Evolutionary conservation across 2,797 vertebrate species (phyloP), one percentile per base, ranked within the genome.

Genomic region (Austrolebias charrua): DNA sequence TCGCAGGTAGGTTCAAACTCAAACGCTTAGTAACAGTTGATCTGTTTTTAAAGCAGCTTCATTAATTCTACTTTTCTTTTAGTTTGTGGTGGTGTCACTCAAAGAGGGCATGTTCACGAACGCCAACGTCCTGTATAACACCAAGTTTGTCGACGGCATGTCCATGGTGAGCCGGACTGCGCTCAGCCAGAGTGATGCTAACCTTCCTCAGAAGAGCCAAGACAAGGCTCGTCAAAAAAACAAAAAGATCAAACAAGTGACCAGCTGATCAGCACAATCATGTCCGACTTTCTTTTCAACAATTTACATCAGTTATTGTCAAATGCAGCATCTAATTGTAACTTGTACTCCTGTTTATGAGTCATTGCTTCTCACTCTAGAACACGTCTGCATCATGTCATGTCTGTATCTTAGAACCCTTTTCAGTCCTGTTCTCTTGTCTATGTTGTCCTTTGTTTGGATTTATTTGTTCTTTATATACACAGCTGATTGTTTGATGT

Each of bases 51-150:
- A 11, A 40, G 38, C 38, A 1, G 18, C 11, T 43, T 1, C 5
- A 4, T 28, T n/a, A 16, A 48, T 8, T 9, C 16, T 0, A 16
- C 31, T 16, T 65, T 13, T 14, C 6, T 13, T 67, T 1, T 8
- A 68, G 98, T 99, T 99, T 57, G 91, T 99, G 73, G 96, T 99
- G 43, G 98, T 99, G 57, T 99, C 98, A 5, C 88, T 99, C 49
- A 99, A 99, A 84, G 97, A 99, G 10, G 98, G 98, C 58, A 99
- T 99, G 96, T 99, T 99, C 89, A 95, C 91, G 88, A 99, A 98
- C 0, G 98, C 98, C 62, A 99, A 98, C 0, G 94, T 99, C 62
- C 94, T 99, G 47, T 99, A 94, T 85, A 97, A 93, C 88, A 99
- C 97, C 0, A 96, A 90, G 86, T 99, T 99, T 82, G 86, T 96